Evolutionary conservation across 2,797 vertebrate genomes (phyloP), one percentile per base, ranked within the genome.

Genomic region (Myoxocephalus aenaeus): DNA sequence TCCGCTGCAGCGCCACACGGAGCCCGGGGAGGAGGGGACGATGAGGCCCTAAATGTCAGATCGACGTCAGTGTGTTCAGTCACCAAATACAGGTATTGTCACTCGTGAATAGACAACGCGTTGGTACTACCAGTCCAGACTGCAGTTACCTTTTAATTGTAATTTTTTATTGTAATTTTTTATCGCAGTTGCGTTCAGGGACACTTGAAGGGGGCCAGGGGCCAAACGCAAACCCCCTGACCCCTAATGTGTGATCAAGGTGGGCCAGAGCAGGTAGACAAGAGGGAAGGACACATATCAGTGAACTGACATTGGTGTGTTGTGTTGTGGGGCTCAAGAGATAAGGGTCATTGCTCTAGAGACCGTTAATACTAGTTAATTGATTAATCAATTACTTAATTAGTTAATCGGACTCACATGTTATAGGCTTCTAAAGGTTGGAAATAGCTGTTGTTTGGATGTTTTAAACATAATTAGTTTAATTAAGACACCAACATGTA

Each of bases 1-100:
- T 68, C 83, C 3, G 84, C 88, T 65, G 82, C 86, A 44, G 86
- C 82, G 22, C 8, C 65, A 44, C 76, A 8, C 75, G 18, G 42
- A 85, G 74, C 72, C 79, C 75, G 83, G 82, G 3, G 58, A 79
- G 68, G 76, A 65, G 69, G 89, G 80, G 86, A 81, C 65, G 89
- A 86, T 50, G 87, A 89, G 93, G 92, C 95, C 92, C 81, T 80
- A 65, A 51, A 77, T 74, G 80, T 69, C 83, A 42, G 61, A 57
- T 38, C 59, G 38, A 53, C 61, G 71, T 75, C 89, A 58, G 82
- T 61, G 83, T 62, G 76, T 42, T 62, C 80, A n/a, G 22, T 40
- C 87, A 72, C 79, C 83, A 66, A 12, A 81, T 66, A 67, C 89
- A 92, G 92, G 89, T 93, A 86, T 1, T 57, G 73, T 32, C 57